Evolutionary conservation across 2,113 vertebrate genomes (phyloP).

Genomic region (Trachemys scripta): DNA sequence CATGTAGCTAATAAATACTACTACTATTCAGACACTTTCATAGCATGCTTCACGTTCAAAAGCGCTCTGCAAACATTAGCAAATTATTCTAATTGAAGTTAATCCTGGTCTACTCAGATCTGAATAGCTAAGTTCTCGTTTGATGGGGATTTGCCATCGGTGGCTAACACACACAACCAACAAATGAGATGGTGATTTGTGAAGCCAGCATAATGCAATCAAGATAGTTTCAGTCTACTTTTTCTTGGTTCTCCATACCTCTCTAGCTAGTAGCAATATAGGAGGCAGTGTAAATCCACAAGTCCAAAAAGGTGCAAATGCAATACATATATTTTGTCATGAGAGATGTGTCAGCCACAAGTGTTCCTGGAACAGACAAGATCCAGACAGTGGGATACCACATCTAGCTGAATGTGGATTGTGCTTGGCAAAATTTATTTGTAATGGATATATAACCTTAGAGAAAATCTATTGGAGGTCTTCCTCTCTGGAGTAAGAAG

Average conservation of each 20-base stretch:
- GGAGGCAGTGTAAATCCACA: background rate
- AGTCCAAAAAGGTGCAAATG: background rate
- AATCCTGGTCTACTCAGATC: background rate
- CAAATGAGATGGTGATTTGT: background rate
- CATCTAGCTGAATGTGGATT: background rate
- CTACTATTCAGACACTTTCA: background rate
- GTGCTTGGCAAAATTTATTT: background rate
- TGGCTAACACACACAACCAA: background rate
- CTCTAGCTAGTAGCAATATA: background rate
- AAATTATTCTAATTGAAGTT: conserved; percentile 7
- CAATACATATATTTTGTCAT: background rate
- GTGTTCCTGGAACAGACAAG: background rate
- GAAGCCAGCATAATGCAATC: background rate
- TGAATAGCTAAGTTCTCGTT: background rate
- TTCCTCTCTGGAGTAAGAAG: background rate
- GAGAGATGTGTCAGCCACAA: background rate
- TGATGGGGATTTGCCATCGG: background rate
- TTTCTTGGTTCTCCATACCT: background rate
- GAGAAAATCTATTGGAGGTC: background rate
- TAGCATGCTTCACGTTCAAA: background rate
- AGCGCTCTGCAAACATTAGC: conserved; percentile 15
- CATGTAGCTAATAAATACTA: background rate
- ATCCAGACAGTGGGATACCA: background rate
- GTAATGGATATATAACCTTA: background rate
- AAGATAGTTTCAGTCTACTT: background rate